These are phyloP conservation scores for Tapirus indicus DNA, from an alignment of 2,797 vertebrate genomes.

Conservation along the genomic window DNA sequence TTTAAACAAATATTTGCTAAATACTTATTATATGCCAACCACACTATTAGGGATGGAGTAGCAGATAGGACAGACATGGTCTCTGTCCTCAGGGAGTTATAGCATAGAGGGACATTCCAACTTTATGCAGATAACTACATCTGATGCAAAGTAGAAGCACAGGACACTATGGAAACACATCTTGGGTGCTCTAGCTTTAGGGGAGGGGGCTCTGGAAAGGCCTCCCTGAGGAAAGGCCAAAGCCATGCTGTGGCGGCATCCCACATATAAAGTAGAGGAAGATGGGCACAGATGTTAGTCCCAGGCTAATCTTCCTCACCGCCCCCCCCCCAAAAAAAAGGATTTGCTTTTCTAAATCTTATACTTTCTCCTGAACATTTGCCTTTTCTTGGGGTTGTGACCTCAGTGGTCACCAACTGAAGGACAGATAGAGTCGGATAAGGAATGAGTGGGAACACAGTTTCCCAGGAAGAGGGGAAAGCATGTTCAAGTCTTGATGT, in stretches of 20 bases:
- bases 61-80: neutral
- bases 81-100: neutral
- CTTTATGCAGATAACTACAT: neutral
- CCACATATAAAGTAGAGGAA: no score
- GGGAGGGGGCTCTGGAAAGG: neutral
- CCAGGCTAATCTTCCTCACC: no score
- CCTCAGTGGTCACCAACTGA: neutral
- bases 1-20: neutral
- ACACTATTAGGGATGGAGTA: neutral
- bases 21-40: neutral
- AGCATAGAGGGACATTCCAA: neutral
- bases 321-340: neutral
- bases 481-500: neutral
- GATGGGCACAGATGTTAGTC: no score
- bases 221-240: neutral
- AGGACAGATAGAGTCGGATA: neutral
- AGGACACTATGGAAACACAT: neutral
- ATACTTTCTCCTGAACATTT: neutral
- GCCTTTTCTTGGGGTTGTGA: neutral
- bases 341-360: conserved; percentile 14
- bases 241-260: no score
- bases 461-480: neutral
- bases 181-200: neutral
- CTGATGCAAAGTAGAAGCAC: neutral
- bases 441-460: neutral